Conservation (phyloP, 1,140 invertebrate genomes). For the Bombus haemorrhoidalis region DNA sequence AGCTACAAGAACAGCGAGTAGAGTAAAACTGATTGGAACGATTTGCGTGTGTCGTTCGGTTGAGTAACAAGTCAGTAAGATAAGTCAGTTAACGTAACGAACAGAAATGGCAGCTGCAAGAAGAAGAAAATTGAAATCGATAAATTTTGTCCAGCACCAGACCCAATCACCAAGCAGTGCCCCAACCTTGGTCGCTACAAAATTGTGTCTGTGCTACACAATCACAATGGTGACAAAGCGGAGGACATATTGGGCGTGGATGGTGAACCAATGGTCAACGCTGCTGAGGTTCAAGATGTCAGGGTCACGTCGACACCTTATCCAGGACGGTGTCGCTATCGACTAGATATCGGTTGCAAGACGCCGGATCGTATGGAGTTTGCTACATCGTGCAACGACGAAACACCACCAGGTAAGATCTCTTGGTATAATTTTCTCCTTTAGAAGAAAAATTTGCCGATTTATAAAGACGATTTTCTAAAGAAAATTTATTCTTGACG, state of each 20-base stretch:
- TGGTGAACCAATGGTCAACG: conserved; percentile 67
- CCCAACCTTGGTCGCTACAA: conserved; percentile 78
- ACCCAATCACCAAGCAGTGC: conserved; percentile 76
- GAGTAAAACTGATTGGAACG: too few relatives aligned
- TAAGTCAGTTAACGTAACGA: too few relatives aligned
- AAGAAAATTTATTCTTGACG: too few relatives aligned
- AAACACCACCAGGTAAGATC: conserved; percentile 76
- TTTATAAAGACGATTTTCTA: fast-evolving
- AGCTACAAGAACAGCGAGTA: too few relatives aligned
- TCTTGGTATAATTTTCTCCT: not conserved
- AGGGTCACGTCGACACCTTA: conserved; percentile 64
- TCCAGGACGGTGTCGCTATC: conserved; percentile 73
- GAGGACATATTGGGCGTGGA: conserved; percentile 54
- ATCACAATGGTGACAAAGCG: conserved; percentile 52
- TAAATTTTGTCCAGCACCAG: conserved; percentile 71
- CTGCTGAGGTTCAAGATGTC: conserved; percentile 70
- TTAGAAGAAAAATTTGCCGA: not conserved
- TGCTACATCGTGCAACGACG: conserved; percentile 76
- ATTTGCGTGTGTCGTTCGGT: too few relatives aligned
- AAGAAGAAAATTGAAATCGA: too few relatives aligned
- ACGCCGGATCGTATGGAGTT: conserved; percentile 79
- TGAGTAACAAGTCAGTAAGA: too few relatives aligned
- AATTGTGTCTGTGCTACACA: conserved; percentile 74
- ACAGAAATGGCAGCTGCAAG: too few relatives aligned
- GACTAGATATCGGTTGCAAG: conserved; percentile 78